Percentiles rank a stretch among this genome's conserved stretches.
Conservation (phyloP, 2,113 vertebrate species). For the Trichechus manatus region DNA sequence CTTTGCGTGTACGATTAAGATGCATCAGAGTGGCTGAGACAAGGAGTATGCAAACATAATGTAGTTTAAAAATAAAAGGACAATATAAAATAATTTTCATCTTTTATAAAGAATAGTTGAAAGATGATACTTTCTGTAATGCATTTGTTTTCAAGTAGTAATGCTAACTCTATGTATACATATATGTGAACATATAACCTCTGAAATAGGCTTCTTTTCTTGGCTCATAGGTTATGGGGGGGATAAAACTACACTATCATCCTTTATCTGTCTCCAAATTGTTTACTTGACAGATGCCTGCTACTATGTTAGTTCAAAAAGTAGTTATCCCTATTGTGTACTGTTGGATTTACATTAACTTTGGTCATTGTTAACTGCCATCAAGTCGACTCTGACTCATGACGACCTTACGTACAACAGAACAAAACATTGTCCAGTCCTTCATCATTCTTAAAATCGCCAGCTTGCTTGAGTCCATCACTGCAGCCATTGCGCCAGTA, state of each 20-base stretch:
- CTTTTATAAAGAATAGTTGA: background rate
- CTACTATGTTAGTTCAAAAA: background rate
- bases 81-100: background rate
- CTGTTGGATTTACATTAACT: too few relatives aligned
- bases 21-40: background rate
- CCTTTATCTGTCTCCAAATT: background rate
- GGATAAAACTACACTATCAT: background rate
- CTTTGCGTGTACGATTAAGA: background rate
- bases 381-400: too few relatives aligned
- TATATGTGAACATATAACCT: background rate
- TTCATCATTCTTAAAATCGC: too few relatives aligned
- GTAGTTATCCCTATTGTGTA: background rate
- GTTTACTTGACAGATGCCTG: background rate
- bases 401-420: too few relatives aligned
- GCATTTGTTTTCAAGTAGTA: background rate
- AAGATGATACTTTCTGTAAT: background rate
- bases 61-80: background rate
- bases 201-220: accelerated
- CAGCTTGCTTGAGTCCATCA: too few relatives aligned
- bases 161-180: background rate
- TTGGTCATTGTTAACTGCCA: too few relatives aligned
- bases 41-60: background rate
- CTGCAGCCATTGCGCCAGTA: too few relatives aligned
- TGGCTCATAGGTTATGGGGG: background rate
- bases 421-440: too few relatives aligned